Conservation (phyloP, 2,888 invertebrate genomes). For the Antheraea yamamai region DNA sequence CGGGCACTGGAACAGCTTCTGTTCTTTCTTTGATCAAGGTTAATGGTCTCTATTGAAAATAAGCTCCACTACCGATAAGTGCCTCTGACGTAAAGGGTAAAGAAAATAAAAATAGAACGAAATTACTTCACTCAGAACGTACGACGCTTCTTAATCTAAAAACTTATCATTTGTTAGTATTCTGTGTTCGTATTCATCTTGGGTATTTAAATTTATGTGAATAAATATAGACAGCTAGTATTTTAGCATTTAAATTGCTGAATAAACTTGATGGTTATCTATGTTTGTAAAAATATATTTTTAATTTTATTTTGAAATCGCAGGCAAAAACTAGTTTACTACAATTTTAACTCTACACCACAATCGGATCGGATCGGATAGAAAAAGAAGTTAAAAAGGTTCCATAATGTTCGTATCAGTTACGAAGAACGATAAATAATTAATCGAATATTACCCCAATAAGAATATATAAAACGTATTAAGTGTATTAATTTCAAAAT, state of each 20-base stretch:
- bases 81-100: conserved; percentile 30
- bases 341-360: too few relatives aligned
- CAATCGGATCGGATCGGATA: too few relatives aligned
- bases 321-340: too few relatives aligned
- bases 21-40: conserved; percentile 53
- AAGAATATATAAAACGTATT: too few relatives aligned
- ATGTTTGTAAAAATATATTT: too few relatives aligned
- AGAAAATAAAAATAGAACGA: conserved; percentile 25
- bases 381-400: too few relatives aligned
- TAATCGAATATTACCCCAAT: too few relatives aligned
- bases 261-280: background rate
- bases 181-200: background rate
- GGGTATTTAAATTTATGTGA: background rate
- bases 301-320: too few relatives aligned
- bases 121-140: conserved; percentile 18
- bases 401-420: too few relatives aligned
- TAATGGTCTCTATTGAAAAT: conserved; percentile 47
- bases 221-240: background rate
- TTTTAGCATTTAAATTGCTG: background rate
- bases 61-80: conserved; percentile 42
- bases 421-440: too few relatives aligned
- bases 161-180: conserved; percentile 3
- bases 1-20: conserved; percentile 34
- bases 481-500: too few relatives aligned
- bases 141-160: conserved; percentile 4